Evolutionary conservation across 2,113 vertebrate species (phyloP), one percentile per base, ranked within the genome.

Genomic region (Pseudorhombus dupliciocellatus): DNA sequence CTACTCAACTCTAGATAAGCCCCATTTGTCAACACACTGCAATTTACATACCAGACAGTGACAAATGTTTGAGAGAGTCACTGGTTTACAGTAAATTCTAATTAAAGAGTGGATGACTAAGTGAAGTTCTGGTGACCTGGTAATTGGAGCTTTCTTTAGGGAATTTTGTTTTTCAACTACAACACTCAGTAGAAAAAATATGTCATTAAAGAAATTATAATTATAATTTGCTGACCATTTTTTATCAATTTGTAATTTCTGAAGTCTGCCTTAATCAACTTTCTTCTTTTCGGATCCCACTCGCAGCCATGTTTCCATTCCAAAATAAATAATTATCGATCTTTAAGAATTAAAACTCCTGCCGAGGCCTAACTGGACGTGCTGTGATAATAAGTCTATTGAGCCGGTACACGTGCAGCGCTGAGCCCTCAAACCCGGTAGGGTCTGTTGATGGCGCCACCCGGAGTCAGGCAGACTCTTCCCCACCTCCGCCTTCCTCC

Each of bases 361-460:
- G 25, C 60, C 59, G 22, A 63, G 37, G 54, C 14, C 66, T 52
- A 74, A 67, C 62, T 40, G 69, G 48, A 30, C 60, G 15, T 16
- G 37, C 42, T 66, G 75, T 70, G 63, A 70, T 62, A 67, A 77
- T 46, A 52, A 53, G 44, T 28, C 61, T 83, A 75, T 79, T 86
- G 85, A 88, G 67, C 76, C 60, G 67, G 66, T 77, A 30, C 75
- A 81, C 62, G 46, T 69, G 65, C 76, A 83, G 55, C 76, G 70
- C 46, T 74, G 81, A 89, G 83, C 79, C 75, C 77, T 87, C 82
- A 87, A 93, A 94, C 91, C 93, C 94, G 86, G 92, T 91, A 90
- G 90, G 90, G 95, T 95, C 93, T 95, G 93, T 93, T 90, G 90
- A 94, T 93, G 95, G 95, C 94, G 94, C 95, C 94, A 94, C 94